Conservation (phyloP, 2,888 invertebrate genomes). For the Himalopsyche kuldschensis region DNA sequence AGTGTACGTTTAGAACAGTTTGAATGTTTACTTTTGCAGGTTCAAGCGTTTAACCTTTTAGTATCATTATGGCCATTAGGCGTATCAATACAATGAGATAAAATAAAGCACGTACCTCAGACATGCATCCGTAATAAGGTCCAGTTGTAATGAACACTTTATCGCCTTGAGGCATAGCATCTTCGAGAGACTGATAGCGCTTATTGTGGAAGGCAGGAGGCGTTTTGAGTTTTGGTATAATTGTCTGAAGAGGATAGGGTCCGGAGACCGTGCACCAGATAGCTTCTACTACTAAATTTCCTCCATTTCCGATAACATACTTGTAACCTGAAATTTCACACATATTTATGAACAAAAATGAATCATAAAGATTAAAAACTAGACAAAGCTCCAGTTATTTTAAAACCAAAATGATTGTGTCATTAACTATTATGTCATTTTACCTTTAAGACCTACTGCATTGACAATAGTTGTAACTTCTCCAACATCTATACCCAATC, state of each 20-base stretch:
- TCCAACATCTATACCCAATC: conserved; percentile 79
- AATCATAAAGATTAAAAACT: not conserved
- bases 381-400: not conserved
- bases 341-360: not conserved
- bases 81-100: no score
- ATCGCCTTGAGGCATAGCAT: conserved; percentile 68
- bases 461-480: conserved; percentile 68
- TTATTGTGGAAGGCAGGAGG: conserved; percentile 33
- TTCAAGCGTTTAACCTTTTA: no score
- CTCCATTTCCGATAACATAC: conserved; percentile 49
- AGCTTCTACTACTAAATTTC: conserved; percentile 66
- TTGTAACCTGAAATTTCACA: conserved; percentile 11
- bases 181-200: conserved; percentile 46
- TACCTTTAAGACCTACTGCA: conserved; percentile 72
- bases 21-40: no score
- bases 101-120: conserved; percentile 61
- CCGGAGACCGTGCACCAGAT: conserved; percentile 68
- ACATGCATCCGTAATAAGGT: conserved; percentile 80
- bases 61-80: no score
- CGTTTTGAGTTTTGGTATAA: conserved; percentile 49
- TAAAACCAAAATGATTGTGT: not conserved
- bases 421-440: not conserved
- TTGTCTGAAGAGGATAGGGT: conserved; percentile 71
- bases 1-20: no score
- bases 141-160: conserved; percentile 74